Base-by-base conservation (phyloP, 2,113 vertebrate genomes). In the Tichodroma muraria region DNA sequence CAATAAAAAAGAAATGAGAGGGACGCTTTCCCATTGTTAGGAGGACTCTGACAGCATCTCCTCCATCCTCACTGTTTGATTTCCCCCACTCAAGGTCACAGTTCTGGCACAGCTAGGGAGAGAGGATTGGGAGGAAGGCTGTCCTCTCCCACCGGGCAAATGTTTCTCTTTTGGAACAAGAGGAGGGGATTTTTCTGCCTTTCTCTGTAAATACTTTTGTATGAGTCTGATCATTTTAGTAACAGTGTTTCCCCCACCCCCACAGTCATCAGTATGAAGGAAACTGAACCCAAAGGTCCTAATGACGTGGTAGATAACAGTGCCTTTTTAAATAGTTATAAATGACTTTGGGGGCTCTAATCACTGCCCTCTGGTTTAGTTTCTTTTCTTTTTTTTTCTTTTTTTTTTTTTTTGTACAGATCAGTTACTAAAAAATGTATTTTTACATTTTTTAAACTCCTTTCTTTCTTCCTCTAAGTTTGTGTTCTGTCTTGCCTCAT, bases 231-330 rank as follows among this genome's bases (percentile, higher is more conserved):
- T 96, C 89, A 33, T 95, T 97, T 97, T 91, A 94, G 96, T 97
- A 97, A 98, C 96, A 93, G 63, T 70, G 42, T 95, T 95, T 97
- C 96, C 95, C 95, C 59, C 54, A 85, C 97, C 94, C 96, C 80
- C 88, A 83, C 85, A 33, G 95, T 96, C 96, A 97, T 97, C 96
- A 95, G 81, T 97, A 98, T 98, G 98, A 98, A 98, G 98, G 97
- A 98, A 97, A 94, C 78, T n/a, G 96, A 97, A 95, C 94, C 91
- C 93, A 86, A 53, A 94, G 80, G 94, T 83, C 96, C 94, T 96
- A 95, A 94, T 97, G 64, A 88, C 89, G 45, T 2, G 76, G 44
- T 96, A 95, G 91, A 93, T 97, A 98, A 97, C 93, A 85, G 91
- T 86, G 70, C 66, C 95, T 92, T 85, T 96, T 93, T 16, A 81